Evolutionary conservation across 2,113 vertebrate species (phyloP), one percentile per base, ranked within the genome.

Genomic region (Triplophysa dalaica): DNA sequence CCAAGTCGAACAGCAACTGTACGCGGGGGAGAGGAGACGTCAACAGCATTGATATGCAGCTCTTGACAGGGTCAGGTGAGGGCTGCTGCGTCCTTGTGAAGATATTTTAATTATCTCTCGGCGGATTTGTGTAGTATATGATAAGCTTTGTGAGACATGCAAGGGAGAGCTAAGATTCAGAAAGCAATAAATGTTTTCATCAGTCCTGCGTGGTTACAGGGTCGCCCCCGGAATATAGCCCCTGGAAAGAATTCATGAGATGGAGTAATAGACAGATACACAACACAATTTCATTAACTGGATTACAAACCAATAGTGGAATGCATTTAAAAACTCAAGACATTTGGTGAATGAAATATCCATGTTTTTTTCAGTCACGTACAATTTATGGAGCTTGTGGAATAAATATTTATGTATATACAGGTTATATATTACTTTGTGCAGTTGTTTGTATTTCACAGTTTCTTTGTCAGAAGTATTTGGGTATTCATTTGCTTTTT

Each of bases 41-140:
- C 83, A 82, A 56, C 70, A 76, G 70, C 75, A 70, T 79, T 84
- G 72, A 82, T 76, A 70, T 82, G 77, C 60, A 22, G 70, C 77
- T 75, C 60, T 65, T 76, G 83, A 82, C 77, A 65, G 73, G 81
- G 73, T 80, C 73, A 77, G 69, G 73, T 60, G 63, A 77, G 33
- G 85, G 48, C 77, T 68, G 67, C 45, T 38, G 45, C 43, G 24
- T 68, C 64, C 56, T 66, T 58, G 38, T 24, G 73, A 69, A 80
- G 38, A 56, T 74, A 68, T 80, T 80, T 82, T 84, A 82, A 86
- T 81, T 56, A 84, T 72, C 82, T 80, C 80, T 73, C 78, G 11
- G 58, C 11, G 80, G 83, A 70, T 82, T 77, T 84, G 82, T 84
- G 79, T 78, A 81, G 43, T 65, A 63, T 70, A 61, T 65, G 38